Base-by-base conservation (phyloP, 2,888 invertebrate genomes). In the Deilephila porcellus region DNA sequence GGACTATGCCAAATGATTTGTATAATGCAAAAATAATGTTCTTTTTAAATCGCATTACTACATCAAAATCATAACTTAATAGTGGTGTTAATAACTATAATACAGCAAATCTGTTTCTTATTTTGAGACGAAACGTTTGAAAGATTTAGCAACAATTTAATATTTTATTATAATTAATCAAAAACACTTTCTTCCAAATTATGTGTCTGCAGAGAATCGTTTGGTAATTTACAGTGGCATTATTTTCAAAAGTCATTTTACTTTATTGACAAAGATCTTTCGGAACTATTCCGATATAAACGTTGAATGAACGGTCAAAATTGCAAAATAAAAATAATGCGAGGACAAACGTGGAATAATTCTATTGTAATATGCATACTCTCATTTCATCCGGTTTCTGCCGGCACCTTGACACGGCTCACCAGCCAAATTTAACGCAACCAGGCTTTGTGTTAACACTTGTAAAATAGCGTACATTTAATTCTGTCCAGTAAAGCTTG, bases 321-420 rank as follows among this genome's bases (percentile, higher is more conserved):
- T 74, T 74, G 64, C 74, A 34, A 71, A 74, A 74, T 25, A 29
- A 64, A 20, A 29, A 45, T 11, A 53, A 59, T 32, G n/a, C 60
- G 64, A 60, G 63, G 34, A 34, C 63, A 70, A 59, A 64, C 75
- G 37, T 75, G 73, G 77, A 77, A 78, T 78, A 76, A 76, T 76
- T 72, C 73, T 76, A 78, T 79, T 78, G 81, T 79, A 79, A 77
- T 76, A 79, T 75, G 71, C 75, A 74, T 78, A 78, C 74, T 74
- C 76, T 76, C 72, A 77, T 80, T 76, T 76, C 74, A 74, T 75
- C 76, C 71, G 45, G 71, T 63, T 60, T 76, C 63, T 73, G 75
- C 70, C 45, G 79, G 76, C 75, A 78, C 81, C 81, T 81, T 81
- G 81, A 81, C 81, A 79, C 60, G 71, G 56, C 74, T 76, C 75